phyloP scores from a whole-genome alignment of 2,113 vertebrate species.

The Esox niger region DNA sequence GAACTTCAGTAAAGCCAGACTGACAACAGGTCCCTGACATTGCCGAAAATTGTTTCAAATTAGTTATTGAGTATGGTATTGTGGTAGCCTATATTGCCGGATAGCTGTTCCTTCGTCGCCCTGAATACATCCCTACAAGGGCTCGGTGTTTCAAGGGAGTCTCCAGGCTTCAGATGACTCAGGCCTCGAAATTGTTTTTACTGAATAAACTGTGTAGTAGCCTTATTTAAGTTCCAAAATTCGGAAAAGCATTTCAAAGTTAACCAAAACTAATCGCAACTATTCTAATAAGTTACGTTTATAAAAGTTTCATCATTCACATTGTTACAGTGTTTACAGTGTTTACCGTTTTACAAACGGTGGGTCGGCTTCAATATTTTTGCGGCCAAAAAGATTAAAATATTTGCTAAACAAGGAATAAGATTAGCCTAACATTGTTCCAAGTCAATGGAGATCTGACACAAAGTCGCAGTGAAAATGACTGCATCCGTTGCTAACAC shows the following conservation, averaged over 20 bases:
- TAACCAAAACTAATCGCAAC: background rate
- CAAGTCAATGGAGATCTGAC: background rate
- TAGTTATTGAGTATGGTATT: too few species aligned
- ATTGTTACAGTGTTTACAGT: background rate
- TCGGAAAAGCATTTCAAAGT: background rate
- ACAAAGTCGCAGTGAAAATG: background rate
- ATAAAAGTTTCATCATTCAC: background rate
- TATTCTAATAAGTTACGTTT: background rate
- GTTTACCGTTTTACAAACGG: too few species aligned
- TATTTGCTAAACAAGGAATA: background rate
- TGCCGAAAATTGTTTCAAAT: too few species aligned
- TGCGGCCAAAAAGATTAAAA: background rate
- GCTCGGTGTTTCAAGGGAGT: background rate
- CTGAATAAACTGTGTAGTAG: background rate
- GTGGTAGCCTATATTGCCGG: too few species aligned
- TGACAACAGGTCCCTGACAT: too few species aligned
- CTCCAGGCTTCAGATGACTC: background rate
- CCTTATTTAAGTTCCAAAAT: background rate
- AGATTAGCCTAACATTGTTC: background rate
- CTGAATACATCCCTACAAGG: background rate
- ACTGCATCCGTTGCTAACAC: background rate
- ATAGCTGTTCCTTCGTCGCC: background rate
- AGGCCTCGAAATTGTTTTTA: slow-evolving; percentile 4
- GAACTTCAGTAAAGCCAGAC: too few species aligned
- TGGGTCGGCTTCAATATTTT: background rate